A percentile compares a stretch with the other conserved stretches of the same genome.
Evolutionary conservation across 1,140 invertebrate species (phyloP).

Genomic region (Zelostemma sp.): DNA sequence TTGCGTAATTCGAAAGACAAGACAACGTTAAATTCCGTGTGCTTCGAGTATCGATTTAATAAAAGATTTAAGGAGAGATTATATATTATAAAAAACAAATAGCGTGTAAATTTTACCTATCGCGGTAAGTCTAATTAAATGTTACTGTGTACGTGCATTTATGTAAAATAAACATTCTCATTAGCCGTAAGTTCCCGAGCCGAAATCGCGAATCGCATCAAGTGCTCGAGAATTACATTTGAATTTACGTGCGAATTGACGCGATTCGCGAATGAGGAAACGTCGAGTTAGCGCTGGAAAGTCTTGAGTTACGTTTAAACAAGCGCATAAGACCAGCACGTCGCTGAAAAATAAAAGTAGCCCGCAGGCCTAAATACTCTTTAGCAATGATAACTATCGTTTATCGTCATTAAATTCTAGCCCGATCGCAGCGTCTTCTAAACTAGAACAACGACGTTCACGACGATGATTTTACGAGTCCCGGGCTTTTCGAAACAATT

Average conservation of each 20-base stretch:
- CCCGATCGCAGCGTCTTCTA: conserved; percentile 14
- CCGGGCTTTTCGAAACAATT: background rate
- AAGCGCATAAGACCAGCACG: conserved; percentile 38
- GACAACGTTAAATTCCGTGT: conserved; percentile 23
- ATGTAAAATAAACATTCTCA: conserved; percentile 38
- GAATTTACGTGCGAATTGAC: background rate
- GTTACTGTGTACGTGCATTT: conserved; percentile 6
- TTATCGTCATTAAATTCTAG: conserved; percentile 14
- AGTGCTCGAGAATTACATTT: background rate
- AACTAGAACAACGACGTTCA: conserved; percentile 8
- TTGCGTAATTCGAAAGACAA: no score
- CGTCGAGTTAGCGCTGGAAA: background rate
- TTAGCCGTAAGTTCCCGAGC: background rate
- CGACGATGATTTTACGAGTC: background rate
- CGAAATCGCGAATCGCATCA: conserved; percentile 6
- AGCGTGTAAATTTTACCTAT: conserved; percentile 3
- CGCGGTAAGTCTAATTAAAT: conserved; percentile 4
- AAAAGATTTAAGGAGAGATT: conserved; percentile 6
- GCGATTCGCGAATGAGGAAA: background rate
- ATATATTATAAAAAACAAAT: conserved; percentile 11
- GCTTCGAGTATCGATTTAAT: conserved; percentile 33
- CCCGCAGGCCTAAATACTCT: conserved; percentile 66
- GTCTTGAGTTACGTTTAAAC: background rate
- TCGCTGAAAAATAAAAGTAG: conserved; percentile 56
- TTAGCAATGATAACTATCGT: conserved; percentile 45